These are phyloP conservation scores for Bombus huntii DNA, from an alignment of 1,140 invertebrate genomes.

Conservation along the genomic window DNA sequence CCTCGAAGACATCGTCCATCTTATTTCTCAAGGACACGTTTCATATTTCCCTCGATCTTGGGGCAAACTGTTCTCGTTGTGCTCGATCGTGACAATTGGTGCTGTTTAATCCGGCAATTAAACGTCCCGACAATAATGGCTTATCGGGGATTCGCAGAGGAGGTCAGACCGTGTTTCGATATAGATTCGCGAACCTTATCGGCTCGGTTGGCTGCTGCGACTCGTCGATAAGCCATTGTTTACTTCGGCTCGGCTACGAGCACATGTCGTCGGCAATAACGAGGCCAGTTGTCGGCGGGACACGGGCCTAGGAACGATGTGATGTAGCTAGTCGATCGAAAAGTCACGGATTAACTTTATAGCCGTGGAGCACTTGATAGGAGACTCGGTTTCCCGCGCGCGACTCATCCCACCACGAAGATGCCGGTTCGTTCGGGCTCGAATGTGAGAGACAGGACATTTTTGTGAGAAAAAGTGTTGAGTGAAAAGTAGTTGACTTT, in stretches of 20 bases:
- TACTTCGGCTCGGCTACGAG: conserved; percentile 47
- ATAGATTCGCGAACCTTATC: conserved; percentile 59
- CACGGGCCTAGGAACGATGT: too few relatives aligned
- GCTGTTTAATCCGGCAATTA: conserved; percentile 48
- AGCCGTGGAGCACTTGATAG: not conserved
- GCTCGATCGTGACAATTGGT: conserved; percentile 1
- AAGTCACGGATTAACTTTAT: conserved; percentile 6
- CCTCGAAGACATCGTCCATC: not conserved
- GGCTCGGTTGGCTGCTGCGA: conserved; percentile 32
- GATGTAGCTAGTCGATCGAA: not conserved
- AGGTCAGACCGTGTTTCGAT: conserved; percentile 24
- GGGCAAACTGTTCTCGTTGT: not conserved
- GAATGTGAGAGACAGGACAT: not conserved
- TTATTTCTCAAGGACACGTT: not conserved
- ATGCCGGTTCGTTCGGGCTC: too few relatives aligned
- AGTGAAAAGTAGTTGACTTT: not conserved
- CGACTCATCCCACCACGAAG: not conserved
- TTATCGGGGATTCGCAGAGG: conserved; percentile 39
- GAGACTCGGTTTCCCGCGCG: conserved; percentile 19
- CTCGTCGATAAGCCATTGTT: conserved; percentile 65
- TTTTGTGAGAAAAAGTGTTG: not conserved
- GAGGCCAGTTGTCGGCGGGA: not conserved
- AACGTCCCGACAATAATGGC: conserved; percentile 35
- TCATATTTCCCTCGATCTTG: not conserved
- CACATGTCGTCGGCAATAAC: conserved; percentile 39